These are phyloP conservation scores for Leptatherina wallacei DNA, from an alignment of 2,797 vertebrate species.

Conservation along the genomic window DNA sequence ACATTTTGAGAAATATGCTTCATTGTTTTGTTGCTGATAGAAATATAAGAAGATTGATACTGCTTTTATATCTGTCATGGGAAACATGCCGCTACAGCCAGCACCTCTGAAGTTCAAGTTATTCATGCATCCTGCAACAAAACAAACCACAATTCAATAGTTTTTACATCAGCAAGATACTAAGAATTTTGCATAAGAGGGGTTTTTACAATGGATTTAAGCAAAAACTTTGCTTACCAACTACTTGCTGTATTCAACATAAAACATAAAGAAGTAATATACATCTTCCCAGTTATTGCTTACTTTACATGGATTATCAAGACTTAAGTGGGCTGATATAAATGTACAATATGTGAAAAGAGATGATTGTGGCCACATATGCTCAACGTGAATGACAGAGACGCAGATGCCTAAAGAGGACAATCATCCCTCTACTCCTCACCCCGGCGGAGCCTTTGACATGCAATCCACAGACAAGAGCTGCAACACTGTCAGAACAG, in stretches of 20 bases:
- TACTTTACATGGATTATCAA: slow-evolving; percentile 1
- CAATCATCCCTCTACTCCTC: slow-evolving; percentile 22
- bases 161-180: neutral
- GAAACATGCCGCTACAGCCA: neutral
- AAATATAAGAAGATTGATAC: neutral
- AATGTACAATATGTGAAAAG: neutral
- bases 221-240: neutral
- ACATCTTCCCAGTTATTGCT: neutral
- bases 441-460: slow-evolving; percentile 65
- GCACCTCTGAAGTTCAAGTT: neutral
- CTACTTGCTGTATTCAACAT: neutral
- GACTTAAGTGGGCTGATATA: neutral
- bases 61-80: neutral
- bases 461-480: slow-evolving; percentile 57
- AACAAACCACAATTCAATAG: neutral
- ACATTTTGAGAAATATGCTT: neutral
- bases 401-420: slow-evolving; percentile 40
- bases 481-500: slow-evolving; percentile 61
- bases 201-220: neutral
- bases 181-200: neutral
- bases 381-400: slow-evolving; percentile 21
- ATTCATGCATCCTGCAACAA: neutral
- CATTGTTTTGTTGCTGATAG: neutral
- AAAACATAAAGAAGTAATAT: neutral
- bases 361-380: slow-evolving; percentile 10